These are phyloP conservation scores for Kryphioiulus occultus DNA, from an alignment of 2,888 invertebrate species.

Conservation along the genomic window DNA sequence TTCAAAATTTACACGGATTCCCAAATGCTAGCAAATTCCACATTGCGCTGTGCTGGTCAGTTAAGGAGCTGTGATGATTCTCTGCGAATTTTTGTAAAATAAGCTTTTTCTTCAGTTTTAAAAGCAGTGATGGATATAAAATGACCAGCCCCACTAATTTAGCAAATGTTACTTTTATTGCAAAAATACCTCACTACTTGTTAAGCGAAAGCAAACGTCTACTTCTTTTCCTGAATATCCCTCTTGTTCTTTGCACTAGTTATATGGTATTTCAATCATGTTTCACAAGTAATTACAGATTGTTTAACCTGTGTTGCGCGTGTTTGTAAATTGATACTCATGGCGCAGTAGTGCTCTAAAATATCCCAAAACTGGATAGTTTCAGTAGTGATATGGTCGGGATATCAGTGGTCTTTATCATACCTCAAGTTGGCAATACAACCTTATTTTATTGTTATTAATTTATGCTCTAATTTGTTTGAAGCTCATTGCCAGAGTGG, in stretches of 20 bases:
- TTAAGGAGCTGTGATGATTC: no score
- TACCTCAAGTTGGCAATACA: background rate
- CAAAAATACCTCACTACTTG: background rate
- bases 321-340: background rate
- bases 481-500: background rate
- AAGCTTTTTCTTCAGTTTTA: background rate
- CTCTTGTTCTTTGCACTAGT: background rate
- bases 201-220: background rate
- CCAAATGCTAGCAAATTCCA: background rate
- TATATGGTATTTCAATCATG: background rate
- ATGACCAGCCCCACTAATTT: background rate
- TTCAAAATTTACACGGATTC: background rate
- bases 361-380: background rate
- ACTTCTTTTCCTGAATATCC: background rate
- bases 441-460: constrained; percentile 16
- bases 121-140: no score
- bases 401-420: background rate
- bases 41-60: no score
- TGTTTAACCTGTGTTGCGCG: background rate
- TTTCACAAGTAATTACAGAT: background rate
- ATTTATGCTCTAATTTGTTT: background rate
- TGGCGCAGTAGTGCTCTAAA: background rate
- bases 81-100: no score
- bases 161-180: background rate
- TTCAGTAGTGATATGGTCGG: background rate